Conservation (phyloP, 2,113 vertebrate species). For the Perognathus longimembris region DNA sequence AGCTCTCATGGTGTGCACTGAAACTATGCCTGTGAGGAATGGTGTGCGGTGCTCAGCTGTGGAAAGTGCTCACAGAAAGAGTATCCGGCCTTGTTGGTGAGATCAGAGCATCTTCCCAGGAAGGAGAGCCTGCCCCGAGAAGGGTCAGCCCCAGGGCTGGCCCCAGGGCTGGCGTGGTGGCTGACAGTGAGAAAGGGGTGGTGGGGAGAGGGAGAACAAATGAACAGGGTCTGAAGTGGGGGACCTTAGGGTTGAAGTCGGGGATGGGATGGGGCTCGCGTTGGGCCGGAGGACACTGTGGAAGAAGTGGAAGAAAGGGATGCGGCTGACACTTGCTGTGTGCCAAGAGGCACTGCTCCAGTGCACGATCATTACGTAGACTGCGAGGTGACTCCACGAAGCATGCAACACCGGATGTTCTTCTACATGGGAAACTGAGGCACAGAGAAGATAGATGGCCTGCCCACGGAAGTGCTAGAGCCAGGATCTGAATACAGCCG, state of each 20-base stretch:
- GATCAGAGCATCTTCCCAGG: not conserved
- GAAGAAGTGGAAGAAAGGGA: not conserved
- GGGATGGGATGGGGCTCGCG: not conserved
- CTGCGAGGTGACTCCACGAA: not conserved
- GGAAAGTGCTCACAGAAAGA: not conserved
- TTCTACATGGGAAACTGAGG: not conserved
- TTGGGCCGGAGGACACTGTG: not conserved
- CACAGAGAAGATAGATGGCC: not conserved
- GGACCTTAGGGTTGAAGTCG: not conserved
- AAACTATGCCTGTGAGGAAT: not conserved
- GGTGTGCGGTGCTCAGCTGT: not conserved
- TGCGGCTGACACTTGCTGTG: no score
- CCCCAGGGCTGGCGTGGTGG: not conserved
- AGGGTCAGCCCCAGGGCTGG: not conserved
- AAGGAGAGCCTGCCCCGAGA: not conserved
- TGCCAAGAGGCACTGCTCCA: no score
- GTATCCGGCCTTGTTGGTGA: not conserved
- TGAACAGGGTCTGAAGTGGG: not conserved
- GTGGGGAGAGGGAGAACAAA: not conserved
- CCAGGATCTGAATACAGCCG: not conserved
- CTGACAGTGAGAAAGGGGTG: not conserved
- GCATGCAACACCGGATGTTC: not conserved
- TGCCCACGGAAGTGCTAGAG: not conserved
- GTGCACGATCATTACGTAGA: not conserved
- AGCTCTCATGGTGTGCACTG: not conserved